Evolutionary conservation across 2,797 vertebrate genomes (phyloP).

Genomic region (Austrolebias charrua): DNA sequence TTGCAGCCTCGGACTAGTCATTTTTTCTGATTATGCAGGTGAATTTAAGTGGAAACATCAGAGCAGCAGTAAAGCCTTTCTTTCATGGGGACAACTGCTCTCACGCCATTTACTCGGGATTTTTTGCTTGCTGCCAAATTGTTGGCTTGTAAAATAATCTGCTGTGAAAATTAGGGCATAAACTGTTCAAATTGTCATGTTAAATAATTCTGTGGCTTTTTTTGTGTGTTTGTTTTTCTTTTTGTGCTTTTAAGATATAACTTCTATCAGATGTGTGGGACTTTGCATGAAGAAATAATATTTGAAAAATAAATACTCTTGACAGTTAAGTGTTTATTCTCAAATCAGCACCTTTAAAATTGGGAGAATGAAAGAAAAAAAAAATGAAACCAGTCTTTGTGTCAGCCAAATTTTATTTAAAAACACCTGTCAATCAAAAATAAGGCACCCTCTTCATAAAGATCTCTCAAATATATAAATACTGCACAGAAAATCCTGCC

Average conservation of each 20-base stretch:
- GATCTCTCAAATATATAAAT: slow-evolving; percentile 8
- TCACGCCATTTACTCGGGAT: slow-evolving; percentile 67
- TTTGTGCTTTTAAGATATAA: slow-evolving; percentile 20
- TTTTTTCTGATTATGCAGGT: slow-evolving; percentile 75
- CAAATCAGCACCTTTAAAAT: slow-evolving; percentile 34
- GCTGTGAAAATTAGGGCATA: slow-evolving; percentile 14
- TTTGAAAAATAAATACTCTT: slow-evolving; percentile 18
- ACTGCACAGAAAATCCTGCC: slow-evolving; percentile 11
- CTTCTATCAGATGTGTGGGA: slow-evolving; percentile 34
- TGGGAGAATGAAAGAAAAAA: slow-evolving; percentile 8
- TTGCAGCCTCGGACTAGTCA: slow-evolving; percentile 63
- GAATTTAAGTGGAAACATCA: slow-evolving; percentile 71
- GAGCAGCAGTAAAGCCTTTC: slow-evolving; percentile 39
- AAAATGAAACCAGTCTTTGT: slow-evolving; percentile 24
- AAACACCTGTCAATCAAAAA: slow-evolving; percentile 44
- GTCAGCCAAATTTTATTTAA: slow-evolving; percentile 26
- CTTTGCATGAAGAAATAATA: slow-evolving; percentile 31
- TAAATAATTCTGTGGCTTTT: slow-evolving; percentile 28
- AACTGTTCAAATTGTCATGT: slow-evolving; percentile 19
- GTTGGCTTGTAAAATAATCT: slow-evolving; percentile 18
- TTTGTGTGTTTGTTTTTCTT: slow-evolving; percentile 30
- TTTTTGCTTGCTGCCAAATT: slow-evolving; percentile 19
- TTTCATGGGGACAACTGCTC: slow-evolving; percentile 59
- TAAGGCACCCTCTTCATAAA: slow-evolving; percentile 15
- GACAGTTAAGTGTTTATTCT: slow-evolving; percentile 44